phyloP scores from a whole-genome alignment of 2,113 vertebrate genomes.

The Phainopepla nitens region DNA sequence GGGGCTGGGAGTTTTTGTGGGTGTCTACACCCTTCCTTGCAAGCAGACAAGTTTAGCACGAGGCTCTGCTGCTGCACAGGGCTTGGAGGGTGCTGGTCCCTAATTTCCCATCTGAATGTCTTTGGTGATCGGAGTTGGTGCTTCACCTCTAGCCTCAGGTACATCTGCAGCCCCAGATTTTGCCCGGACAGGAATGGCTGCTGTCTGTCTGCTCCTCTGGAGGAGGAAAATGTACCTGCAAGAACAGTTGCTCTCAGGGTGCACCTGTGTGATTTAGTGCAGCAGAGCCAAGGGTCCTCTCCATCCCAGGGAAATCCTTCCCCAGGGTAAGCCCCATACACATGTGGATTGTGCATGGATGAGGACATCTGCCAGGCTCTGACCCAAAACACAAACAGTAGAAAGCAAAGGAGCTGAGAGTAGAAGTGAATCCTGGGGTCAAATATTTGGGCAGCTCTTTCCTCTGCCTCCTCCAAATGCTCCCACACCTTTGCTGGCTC shows the following conservation, averaged over 20 bases:
- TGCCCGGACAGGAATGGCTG: neutral
- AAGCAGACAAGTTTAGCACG: neutral
- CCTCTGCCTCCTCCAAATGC: neutral
- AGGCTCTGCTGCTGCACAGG: neutral
- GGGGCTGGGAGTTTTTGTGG: neutral
- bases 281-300: neutral
- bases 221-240: neutral
- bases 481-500: neutral
- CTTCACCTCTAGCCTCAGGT: neutral
- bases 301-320: neutral
- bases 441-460: neutral
- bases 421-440: neutral
- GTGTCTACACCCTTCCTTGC: neutral
- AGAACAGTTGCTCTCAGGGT: neutral
- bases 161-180: neutral
- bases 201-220: neutral
- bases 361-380: neutral
- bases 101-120: neutral
- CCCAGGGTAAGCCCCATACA: neutral
- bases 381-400: neutral
- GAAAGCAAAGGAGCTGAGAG: neutral
- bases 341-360: fast-evolving
- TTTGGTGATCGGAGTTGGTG: neutral
- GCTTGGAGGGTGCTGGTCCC: neutral
- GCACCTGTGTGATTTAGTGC: neutral